Evolutionary conservation across 35 echinoderm and acorn worm genomes (phyloP).

Genomic region (Diadema setosum): DNA sequence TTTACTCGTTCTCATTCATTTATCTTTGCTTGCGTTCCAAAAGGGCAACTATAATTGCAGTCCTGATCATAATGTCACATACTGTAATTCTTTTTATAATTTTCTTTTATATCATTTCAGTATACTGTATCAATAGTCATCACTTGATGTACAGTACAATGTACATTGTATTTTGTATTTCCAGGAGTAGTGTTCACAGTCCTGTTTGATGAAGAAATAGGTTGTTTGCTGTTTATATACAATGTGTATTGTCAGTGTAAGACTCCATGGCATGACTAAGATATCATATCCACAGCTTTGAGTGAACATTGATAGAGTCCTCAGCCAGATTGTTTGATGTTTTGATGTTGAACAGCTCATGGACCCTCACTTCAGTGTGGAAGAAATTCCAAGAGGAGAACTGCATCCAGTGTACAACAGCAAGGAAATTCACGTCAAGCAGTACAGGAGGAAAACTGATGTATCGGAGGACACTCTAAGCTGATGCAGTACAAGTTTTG

Average conservation of each 20-base stretch:
- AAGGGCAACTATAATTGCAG: no score
- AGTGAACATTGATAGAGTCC: neutral
- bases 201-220: neutral
- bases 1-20: no score
- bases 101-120: no score
- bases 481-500: no score
- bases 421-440: conserved; percentile 23
- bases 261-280: neutral
- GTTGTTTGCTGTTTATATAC: neutral
- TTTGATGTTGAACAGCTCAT: neutral
- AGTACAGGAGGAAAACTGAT: neutral
- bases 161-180: no score
- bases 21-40: no score
- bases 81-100: no score
- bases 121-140: no score
- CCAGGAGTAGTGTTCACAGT: neutral
- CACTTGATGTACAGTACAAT: no score
- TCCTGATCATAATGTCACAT: no score
- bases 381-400: conserved; percentile 15
- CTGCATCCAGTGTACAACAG: conserved; percentile 38
- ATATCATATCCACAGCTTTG: neutral
- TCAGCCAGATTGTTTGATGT: neutral
- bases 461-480: neutral
- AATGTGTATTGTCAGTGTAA: neutral
- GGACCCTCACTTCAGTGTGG: neutral